A percentile compares a stretch with the other conserved stretches of the same genome.
Conservation (phyloP, 2,888 invertebrate species). For the Scaptomyza cyrtandrae region DNA sequence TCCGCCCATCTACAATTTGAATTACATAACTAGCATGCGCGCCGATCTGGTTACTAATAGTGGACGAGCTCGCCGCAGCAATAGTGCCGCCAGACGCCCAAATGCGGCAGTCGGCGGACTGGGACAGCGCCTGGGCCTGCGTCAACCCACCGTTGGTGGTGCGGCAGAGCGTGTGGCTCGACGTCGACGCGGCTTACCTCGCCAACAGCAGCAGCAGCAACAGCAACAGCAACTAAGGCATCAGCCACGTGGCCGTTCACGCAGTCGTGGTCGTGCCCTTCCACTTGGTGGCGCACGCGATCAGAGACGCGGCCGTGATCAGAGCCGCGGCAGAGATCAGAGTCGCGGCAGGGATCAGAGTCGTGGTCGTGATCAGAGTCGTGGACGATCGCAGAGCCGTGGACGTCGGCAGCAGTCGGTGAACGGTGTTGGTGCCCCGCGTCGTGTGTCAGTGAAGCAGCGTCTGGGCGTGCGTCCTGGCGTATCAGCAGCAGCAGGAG, state of each 20-base stretch:
- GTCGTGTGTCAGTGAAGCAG: slow-evolving; percentile 78
- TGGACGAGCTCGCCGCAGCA: slow-evolving; percentile 52
- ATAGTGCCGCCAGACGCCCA: slow-evolving; percentile 65
- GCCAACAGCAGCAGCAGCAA: slow-evolving; percentile 51
- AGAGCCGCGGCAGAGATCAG: slow-evolving; percentile 37
- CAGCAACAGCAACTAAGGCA: slow-evolving; percentile 41
- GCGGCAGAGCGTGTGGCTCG: slow-evolving; percentile 77
- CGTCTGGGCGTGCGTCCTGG: slow-evolving; percentile 79
- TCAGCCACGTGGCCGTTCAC: slow-evolving; percentile 67
- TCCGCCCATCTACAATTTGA: slow-evolving; percentile 52
- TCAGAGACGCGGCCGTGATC: slow-evolving; percentile 37
- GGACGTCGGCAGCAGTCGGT: slow-evolving; percentile 39
- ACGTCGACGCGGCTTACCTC: slow-evolving; percentile 52
- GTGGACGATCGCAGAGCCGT: slow-evolving; percentile 47
- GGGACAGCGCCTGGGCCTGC: slow-evolving; percentile 75
- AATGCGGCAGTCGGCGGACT: slow-evolving; percentile 70
- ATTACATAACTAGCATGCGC: slow-evolving; percentile 82
- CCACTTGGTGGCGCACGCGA: slow-evolving; percentile 35
- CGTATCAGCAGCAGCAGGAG: slow-evolving; percentile 31
- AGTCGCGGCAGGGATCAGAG: slow-evolving; percentile 47
- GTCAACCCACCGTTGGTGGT: slow-evolving; percentile 71
- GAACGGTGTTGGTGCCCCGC: slow-evolving; percentile 42
- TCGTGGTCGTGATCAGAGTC: slow-evolving; percentile 41
- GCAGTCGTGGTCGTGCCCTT: slow-evolving; percentile 70
- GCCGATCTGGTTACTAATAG: slow-evolving; percentile 81